A percentile compares a stretch with the other conserved stretches of the same genome.
Conservation (phyloP, 2,113 vertebrate genomes). For the Rhinolophus ferrumequinum region DNA sequence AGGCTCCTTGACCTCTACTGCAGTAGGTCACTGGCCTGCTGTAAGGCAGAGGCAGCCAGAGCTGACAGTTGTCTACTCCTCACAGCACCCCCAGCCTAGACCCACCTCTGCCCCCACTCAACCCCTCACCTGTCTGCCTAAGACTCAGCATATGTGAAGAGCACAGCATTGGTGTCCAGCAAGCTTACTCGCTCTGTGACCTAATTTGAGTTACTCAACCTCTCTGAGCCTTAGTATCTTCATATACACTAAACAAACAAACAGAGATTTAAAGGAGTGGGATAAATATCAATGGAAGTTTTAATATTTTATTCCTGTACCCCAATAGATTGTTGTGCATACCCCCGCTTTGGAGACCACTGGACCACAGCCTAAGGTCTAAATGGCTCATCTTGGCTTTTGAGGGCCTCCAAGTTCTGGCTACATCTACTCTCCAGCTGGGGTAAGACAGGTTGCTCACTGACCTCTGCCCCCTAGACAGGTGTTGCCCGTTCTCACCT, state of each 20-base stretch:
- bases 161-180: not conserved
- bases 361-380: not conserved
- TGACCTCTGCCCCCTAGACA: not conserved
- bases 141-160: not conserved
- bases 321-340: not conserved
- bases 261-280: not conserved
- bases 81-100: not conserved
- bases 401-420: not conserved
- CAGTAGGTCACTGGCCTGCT: not conserved
- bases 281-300: not conserved
- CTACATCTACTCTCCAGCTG: not conserved
- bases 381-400: not conserved
- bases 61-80: not conserved
- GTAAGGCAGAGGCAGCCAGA: not conserved
- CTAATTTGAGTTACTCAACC: not conserved
- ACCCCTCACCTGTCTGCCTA: not conserved
- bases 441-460: not conserved
- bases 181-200: not conserved
- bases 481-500: not conserved
- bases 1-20: not conserved
- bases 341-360: not conserved
- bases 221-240: not conserved
- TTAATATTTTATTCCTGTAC: not conserved
- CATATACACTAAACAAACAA: not conserved
- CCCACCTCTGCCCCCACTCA: not conserved